Evolutionary conservation across 2,113 vertebrate genomes (phyloP), one percentile per base, ranked within the genome.

Genomic region (Platycercus adscitus): DNA sequence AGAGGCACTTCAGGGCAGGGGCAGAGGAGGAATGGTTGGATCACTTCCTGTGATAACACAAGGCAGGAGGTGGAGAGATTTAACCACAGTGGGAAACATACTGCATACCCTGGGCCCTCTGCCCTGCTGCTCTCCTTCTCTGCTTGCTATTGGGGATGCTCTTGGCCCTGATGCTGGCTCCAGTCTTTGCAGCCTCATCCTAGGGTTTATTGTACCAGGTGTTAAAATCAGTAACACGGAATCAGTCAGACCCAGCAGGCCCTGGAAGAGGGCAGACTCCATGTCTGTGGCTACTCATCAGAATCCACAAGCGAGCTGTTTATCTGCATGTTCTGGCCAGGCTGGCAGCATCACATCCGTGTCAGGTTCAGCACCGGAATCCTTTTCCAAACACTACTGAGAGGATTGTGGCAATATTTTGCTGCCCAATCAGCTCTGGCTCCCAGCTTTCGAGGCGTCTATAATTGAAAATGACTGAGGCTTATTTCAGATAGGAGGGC

Each of bases 391-490:
- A 77, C 58, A 37, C 53, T 56, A 39, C 9, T 13, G 75, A 81
- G 73, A 71, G 46, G 73, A 73, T 35, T 44, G 66, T 61, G 72
- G 63, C 80, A 72, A 77, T 91, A 87, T 94, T 96, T 93, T 93
- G 61, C 88, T 94, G 84, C 73, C 81, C 81, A 79, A 31, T 91
- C 83, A 85, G 44, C 7, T 2, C 89, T 80, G 70, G 49, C 52
- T 91, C 24, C 31, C 83, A 63, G 73, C 37, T 95, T 91, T 55
- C 0, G 0, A 92, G 65, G 92, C 0, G 3, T 81, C 81, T 94
- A 43, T 93, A 95, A 96, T 96, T 94, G 95, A 95, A 95, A 91
- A 96, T 93, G 84, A 96, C 71, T 73, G 75, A 88, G 29, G 58
- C 75, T 93, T 91, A 70, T 70, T 95, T 88, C 71, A 87, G 78